A percentile compares a stretch with the other conserved stretches of the same genome.
Conservation (phyloP, 2,797 vertebrate species). For the Tapirus indicus region DNA sequence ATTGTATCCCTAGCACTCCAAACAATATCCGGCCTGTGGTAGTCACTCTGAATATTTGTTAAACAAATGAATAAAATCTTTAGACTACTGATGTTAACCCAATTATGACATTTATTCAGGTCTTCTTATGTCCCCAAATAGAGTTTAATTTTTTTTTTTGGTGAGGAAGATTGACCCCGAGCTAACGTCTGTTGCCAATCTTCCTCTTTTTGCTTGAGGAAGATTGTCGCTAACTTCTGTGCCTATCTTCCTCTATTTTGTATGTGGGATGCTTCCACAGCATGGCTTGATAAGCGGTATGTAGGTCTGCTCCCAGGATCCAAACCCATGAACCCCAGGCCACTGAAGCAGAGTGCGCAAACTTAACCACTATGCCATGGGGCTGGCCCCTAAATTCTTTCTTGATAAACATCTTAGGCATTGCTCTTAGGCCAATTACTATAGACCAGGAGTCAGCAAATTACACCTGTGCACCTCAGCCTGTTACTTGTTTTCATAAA, state of each 20-base stretch:
- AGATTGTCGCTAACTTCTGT: no score
- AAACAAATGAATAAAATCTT: slow-evolving; percentile 16
- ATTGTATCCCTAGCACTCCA: neutral
- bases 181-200: no score
- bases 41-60: slow-evolving; percentile 32
- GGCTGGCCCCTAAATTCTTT: neutral
- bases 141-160: neutral
- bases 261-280: no score
- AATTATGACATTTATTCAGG: slow-evolving; percentile 32
- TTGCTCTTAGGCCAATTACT: slow-evolving; percentile 32
- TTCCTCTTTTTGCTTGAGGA: no score
- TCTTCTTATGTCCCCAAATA: neutral
- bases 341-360: no score
- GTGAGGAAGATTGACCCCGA: no score
- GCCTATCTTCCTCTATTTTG: no score
- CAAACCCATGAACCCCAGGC: no score
- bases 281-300: no score
- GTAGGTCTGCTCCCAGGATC: no score
- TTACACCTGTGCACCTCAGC: neutral
- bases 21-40: neutral
- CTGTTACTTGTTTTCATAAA: neutral
- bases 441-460: neutral
- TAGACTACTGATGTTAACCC: neutral
- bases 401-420: neutral
- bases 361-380: no score